Conservation (phyloP, 2,113 vertebrate genomes). For the Hyla sarda region DNA sequence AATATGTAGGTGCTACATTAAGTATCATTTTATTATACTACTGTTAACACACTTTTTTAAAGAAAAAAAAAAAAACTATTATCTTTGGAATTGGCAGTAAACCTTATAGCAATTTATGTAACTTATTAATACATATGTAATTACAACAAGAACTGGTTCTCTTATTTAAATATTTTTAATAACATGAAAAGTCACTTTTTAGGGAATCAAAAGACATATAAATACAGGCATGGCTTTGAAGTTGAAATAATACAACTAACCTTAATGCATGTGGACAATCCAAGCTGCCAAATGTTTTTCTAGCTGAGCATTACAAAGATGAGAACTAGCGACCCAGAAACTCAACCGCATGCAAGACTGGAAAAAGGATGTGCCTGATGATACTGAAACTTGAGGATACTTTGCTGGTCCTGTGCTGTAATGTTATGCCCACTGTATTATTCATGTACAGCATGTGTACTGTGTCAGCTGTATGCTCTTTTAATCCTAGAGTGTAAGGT, state of each 20-base stretch:
- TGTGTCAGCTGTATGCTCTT: constrained; percentile 4
- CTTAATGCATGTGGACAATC: background rate
- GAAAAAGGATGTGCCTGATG: background rate
- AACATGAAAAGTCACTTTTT: background rate
- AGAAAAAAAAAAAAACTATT: no score
- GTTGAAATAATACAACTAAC: constrained; percentile 2
- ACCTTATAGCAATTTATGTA: background rate
- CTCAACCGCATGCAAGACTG: background rate
- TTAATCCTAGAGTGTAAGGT: background rate
- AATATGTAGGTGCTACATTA: no score
- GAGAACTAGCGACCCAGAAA: background rate
- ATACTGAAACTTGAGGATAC: constrained; percentile 3
- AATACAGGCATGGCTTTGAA: background rate
- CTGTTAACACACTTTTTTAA: background rate
- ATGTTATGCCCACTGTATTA: constrained; percentile 40
- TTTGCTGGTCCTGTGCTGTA: constrained; percentile 2
- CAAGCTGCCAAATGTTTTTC: background rate
- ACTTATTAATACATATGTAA: background rate
- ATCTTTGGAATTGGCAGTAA: background rate
- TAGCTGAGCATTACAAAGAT: background rate
- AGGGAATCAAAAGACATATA: background rate
- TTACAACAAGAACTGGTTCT: background rate
- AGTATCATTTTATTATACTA: background rate
- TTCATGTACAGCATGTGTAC: constrained; percentile 31
- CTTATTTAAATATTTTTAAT: background rate